Base-by-base conservation (phyloP, 2,888 invertebrate genomes). In the Formica aserva region DNA sequence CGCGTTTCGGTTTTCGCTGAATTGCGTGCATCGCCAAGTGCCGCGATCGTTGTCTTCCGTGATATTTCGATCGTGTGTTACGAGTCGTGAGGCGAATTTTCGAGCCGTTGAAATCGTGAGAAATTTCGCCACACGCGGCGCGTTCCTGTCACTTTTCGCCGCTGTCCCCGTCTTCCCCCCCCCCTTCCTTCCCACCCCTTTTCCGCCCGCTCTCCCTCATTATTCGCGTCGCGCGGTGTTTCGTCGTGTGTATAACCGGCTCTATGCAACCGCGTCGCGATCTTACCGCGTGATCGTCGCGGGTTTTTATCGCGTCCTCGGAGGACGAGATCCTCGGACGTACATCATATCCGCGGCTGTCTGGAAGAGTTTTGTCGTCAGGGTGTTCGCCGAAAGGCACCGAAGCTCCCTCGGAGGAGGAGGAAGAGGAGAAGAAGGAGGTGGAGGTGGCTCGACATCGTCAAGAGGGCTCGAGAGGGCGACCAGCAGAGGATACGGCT, bases 71-170 rank as follows among this genome's bases (percentile, higher is more conserved):
- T 77, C 60, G 77, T 32, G 57, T 41, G 41, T 41, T 72, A 81
- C 83, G 82, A 63, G 29, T 9, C 15, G 72, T 38, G 35, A 41
- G 86, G 65, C 75, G 63, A 9, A 80, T 71, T 29, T n/a, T 29
- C 66, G 86, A 83, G 84, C 60, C 57, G 78, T 66, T 66, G 52
- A 45, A 45, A 38, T 71, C 72, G 35, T 15, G 86, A 76, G 69
- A 75, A 63, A 45, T 38, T 77, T 67, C 76, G 57, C 85, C 71
- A 72, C 90, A 85, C 90, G 90, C 88, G 86, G 86, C 63, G 65
- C 67, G 83, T 38, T 81, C 57, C 80, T 84, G 72, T 86, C 85
- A 85, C 69, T 65, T 82, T 74, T 85, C 69, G 67, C 15, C 65
- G 62, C 45, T 71, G 35, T 55, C 29, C 26, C 45, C 48, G 29